Evolutionary conservation across 2,113 vertebrate species (phyloP).

Genomic region (Callaeas wilsoni): DNA sequence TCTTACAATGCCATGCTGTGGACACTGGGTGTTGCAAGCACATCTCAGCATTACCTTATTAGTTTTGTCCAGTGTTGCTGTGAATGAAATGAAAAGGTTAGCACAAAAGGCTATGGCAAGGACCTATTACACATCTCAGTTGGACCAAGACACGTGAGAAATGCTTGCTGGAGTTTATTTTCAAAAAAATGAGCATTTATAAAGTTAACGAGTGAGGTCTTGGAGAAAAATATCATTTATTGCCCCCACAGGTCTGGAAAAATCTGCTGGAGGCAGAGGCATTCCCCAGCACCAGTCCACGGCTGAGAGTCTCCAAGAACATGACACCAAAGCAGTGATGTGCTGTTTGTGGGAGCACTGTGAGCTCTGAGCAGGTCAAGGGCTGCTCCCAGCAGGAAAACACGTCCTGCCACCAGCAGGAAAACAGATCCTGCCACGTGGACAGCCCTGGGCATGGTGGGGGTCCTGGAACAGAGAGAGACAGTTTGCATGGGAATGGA

Average conservation of each 20-base stretch:
- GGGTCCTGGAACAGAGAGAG: not conserved
- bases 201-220: not conserved
- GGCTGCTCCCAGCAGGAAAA: not conserved
- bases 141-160: not conserved
- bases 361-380: rapidly evolving
- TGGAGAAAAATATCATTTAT: not conserved
- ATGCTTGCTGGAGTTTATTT: not conserved
- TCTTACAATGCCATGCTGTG: not conserved
- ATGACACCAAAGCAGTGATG: not conserved
- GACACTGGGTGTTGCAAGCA: not conserved
- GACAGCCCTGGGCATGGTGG: not conserved
- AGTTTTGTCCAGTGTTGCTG: not conserved
- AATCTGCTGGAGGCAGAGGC: not conserved
- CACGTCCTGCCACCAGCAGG: not conserved
- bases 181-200: not conserved
- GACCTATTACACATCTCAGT: not conserved
- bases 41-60: not conserved
- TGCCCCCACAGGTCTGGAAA: not conserved
- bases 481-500: not conserved
- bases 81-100: not conserved
- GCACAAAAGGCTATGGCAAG: not conserved
- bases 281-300: not conserved
- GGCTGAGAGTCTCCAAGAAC: not conserved
- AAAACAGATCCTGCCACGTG: not conserved
- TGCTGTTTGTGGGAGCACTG: not conserved